Percentiles rank a stretch among this genome's conserved stretches.
These are phyloP conservation scores for Pelosia muscerda DNA, from an alignment of 2,888 invertebrate species.

Conservation along the genomic window DNA sequence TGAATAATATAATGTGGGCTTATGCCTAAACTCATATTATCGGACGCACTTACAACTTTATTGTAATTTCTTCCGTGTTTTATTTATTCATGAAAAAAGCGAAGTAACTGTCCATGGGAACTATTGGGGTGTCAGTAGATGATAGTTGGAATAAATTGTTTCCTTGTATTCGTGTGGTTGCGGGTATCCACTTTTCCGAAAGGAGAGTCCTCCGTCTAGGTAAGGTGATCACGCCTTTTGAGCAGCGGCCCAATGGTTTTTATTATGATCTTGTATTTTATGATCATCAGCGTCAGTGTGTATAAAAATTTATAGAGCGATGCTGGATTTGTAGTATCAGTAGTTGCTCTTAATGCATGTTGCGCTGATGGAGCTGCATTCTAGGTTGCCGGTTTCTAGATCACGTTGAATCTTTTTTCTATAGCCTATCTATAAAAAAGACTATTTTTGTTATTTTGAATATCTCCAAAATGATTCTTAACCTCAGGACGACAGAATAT, in stretches of 20 bases:
- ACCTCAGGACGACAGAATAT: not conserved
- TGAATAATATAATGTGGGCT: conserved; percentile 18
- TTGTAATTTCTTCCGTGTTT: not conserved
- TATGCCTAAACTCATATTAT: not conserved
- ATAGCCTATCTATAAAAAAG: not conserved
- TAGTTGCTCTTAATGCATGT: too few relatives aligned
- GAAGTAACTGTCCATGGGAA: not conserved
- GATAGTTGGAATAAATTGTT: too few relatives aligned
- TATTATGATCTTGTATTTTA: not conserved
- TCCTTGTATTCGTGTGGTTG: too few relatives aligned
- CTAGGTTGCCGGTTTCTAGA: not conserved
- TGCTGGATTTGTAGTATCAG: too few relatives aligned
- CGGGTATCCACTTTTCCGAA: too few relatives aligned
- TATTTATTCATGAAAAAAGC: not conserved
- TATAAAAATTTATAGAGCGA: too few relatives aligned
- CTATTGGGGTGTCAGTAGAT: too few relatives aligned
- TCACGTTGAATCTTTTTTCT: not conserved
- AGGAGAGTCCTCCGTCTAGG: too few relatives aligned
- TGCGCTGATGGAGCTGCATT: too few relatives aligned
- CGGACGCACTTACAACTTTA: not conserved
- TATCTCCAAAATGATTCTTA: not conserved
- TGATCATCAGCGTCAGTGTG: not conserved
- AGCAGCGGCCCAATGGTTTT: too few relatives aligned
- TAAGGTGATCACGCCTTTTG: too few relatives aligned
- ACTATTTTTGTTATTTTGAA: too few relatives aligned